Evolutionary conservation across 1,140 invertebrate genomes (phyloP), one percentile per base, ranked within the genome.

Genomic region (Asobara japonica): DNA sequence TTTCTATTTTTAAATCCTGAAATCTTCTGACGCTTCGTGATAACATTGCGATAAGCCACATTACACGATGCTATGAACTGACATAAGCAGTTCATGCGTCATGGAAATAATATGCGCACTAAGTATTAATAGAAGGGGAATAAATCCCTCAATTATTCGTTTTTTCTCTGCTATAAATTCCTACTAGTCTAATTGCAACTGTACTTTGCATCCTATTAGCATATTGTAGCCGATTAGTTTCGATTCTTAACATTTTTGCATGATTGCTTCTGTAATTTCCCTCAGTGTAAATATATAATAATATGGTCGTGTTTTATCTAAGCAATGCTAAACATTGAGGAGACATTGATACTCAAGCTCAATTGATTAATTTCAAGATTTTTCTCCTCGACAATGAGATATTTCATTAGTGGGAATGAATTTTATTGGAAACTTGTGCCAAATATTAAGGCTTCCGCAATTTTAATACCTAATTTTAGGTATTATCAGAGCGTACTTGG

Each of bases 131-230:
- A 45, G 41, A 45, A 41, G 6, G n/a, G n/a, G 41, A 45, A 45
- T 45, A 45, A 45, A 45, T 45, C 13, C 13, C 13, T 45, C 41
- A 45, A 45, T 45, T 5, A 7, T 45, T 11, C 2, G 36, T 7
- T 45, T 45, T 45, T 16, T 45, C 41, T 13, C 18, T 1, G 41
- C 41, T 45, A 45, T 45, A 45, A 45, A 45, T 45, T 45, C 13
- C 41, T 2, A 13, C 1, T 6, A 13, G 5, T 7, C 41, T 45
- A 45, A 45, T 16, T 45, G n/a, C 41, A 16, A 16, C 18, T 45
- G 41, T 16, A 45, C 41, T 45, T 45, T 45, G 41, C 41, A 45
- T 45, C 41, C 41, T 45, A 45, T 45, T 45, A 45, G 41, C 41
- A 38, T 38, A 38, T 38, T n/a, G n/a, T n/a, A n/a, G n/a, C n/a